Evolutionary conservation across 2,888 invertebrate species (phyloP), one percentile per base, ranked within the genome.

Genomic region (Congeria kusceri): DNA sequence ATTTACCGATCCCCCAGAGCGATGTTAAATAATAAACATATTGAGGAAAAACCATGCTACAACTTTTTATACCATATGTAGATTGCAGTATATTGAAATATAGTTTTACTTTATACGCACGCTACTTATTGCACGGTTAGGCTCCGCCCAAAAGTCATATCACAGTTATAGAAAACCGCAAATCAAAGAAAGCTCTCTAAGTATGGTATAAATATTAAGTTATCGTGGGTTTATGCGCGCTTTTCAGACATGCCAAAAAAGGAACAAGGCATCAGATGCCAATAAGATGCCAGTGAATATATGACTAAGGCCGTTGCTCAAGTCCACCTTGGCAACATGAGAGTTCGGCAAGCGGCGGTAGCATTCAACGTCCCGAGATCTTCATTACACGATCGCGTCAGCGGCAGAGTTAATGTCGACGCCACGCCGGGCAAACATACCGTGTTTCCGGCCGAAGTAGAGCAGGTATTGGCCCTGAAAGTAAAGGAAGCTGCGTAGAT

Each of bases 241-340:
- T 13, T 39, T 39, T 39, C 39, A 32, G 62, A 62, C 20, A 61
- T 61, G 39, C 61, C 61, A 5, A 27, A 61, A 20, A 32, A 13
- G 18, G 61, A 39, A n/a, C 29, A 61, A 32, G 32, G 61, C 18
- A 61, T 61, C 39, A 18, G 32, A 20, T 61, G 61, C 29, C 28
- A 53, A 5, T 49, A n/a, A n/a, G n/a, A 49, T 65, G 65, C 49
- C 28, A 20, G 25, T 15, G 23, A 28, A 1, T 3, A n/a, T 28
- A 25, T 53, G 20, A 29, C 49, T 18, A 62, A 62, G 23, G 62
- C 62, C 2, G 62, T 62, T 9, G 11, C 13, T 20, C 39, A 23
- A 1, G 62, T 44, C n/a, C 3, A 58, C 25, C 3, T 27, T 5
- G 58, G 58, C 58, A 46, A 46, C 23, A 15, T 62, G 44, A 18